phyloP scores from a whole-genome alignment of 2,113 vertebrate genomes.

The Apaloderma vittatum region DNA sequence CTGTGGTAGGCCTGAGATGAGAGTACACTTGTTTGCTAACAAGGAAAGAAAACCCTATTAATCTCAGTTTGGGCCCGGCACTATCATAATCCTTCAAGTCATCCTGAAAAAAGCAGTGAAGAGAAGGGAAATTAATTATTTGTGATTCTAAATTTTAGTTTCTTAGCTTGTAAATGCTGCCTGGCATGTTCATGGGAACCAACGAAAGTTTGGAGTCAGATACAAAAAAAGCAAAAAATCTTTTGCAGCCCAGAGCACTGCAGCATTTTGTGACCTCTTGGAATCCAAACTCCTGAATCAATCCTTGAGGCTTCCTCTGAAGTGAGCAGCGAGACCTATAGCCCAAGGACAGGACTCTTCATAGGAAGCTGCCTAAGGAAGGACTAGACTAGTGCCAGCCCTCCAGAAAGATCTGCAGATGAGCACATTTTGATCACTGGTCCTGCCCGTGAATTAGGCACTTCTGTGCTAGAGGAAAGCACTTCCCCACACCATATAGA shows the following conservation, averaged over 20 bases:
- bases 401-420: not conserved
- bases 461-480: not conserved
- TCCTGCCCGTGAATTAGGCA: not conserved
- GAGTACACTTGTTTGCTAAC: not conserved
- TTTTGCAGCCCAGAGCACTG: not conserved
- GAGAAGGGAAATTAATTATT: not conserved
- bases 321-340: not conserved
- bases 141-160: not conserved
- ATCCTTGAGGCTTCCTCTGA: not conserved
- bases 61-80: not conserved
- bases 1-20: not conserved
- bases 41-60: not conserved
- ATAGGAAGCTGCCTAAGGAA: not conserved
- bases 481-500: not conserved
- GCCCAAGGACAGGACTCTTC: not conserved
- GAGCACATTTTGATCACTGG: not conserved
- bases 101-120: not conserved
- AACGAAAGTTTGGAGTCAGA: not conserved
- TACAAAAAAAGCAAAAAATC: accelerated
- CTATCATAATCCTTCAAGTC: not conserved
- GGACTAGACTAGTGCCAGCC: not conserved
- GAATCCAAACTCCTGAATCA: not conserved
- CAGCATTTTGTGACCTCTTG: not conserved
- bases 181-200: not conserved
- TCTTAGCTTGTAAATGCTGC: not conserved